These are phyloP conservation scores for Acromyrmex echinatior DNA, from an alignment of 1,140 invertebrate species.

Conservation along the genomic window DNA sequence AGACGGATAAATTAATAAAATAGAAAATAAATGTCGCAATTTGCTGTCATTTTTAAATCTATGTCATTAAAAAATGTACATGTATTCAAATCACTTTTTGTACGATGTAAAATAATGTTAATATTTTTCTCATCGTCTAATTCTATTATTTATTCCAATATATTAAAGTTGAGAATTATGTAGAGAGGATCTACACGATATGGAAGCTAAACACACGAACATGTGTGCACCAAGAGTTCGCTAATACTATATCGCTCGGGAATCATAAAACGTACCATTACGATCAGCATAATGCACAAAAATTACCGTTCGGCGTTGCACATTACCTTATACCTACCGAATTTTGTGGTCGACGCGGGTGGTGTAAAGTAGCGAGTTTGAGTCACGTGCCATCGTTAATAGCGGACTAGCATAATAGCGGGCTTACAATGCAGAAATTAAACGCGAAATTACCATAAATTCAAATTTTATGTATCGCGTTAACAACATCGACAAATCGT, in stretches of 20 bases:
- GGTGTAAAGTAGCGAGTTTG: conserved; percentile 16
- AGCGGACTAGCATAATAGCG: background rate
- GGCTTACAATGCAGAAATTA: conserved; percentile 31
- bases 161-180: background rate
- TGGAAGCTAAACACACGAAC: background rate
- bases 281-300: conserved; percentile 35
- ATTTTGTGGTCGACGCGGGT: conserved; percentile 14
- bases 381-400: conserved; percentile 33
- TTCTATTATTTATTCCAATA: conserved; percentile 2
- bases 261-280: conserved; percentile 41
- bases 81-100: background rate
- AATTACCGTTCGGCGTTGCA: background rate
- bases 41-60: background rate
- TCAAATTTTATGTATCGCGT: conserved; percentile 23
- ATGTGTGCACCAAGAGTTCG: background rate
- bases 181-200: too few species aligned
- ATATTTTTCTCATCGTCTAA: conserved; percentile 9
- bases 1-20: background rate
- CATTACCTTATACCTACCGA: conserved; percentile 27
- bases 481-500: background rate
- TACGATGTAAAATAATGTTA: background rate
- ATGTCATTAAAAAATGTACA: background rate
- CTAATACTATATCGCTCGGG: conserved; percentile 20
- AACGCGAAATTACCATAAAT: conserved; percentile 32
- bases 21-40: background rate